Base-by-base conservation (phyloP, 23 tunicate species). In the Phallusia fumigata region DNA sequence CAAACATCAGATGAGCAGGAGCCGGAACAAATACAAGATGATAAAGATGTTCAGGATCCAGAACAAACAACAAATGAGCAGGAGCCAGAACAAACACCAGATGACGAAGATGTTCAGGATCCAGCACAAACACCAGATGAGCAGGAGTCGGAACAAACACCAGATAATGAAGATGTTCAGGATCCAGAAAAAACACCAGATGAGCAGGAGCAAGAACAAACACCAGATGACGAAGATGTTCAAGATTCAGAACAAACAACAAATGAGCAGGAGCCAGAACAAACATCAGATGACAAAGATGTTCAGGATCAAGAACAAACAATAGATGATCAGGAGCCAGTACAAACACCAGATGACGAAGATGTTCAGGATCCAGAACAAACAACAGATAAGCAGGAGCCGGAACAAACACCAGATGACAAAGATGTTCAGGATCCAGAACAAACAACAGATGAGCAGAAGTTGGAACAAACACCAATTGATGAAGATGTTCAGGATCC, bases 11-110 rank as follows among this genome's bases (percentile, higher is more conserved):
- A n/a, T n/a, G n/a, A n/a, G n/a, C n/a, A n/a, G n/a, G n/a, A n/a
- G n/a, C n/a, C n/a, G n/a, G n/a, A n/a, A n/a, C n/a, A n/a, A n/a
- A n/a, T n/a, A n/a, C n/a, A n/a, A 6, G 28, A 58, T n/a, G n/a
- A n/a, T n/a, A n/a, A n/a, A n/a, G n/a, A n/a, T 40, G 47, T 40
- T 5, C 47, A 40, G 28, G 69, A 22, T 6, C 28, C 26, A 58
- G 69, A 58, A 22, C 69, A 58, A 58, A 58, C 69, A 1, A 11
- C 69, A 6, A 16, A 58, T 58, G 69, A 58, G 28, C 69, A 58
- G 69, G 28, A 58, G 16, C 28, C 69, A 58, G 69, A 58, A 58
- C 69, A 58, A 58, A 58, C 69, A 1, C 69, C 69, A 21, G 69
- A 58, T n/a, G n/a, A n/a, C n/a, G n/a, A n/a, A n/a, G n/a, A n/a